Percentiles rank a stretch among this genome's conserved stretches.
These are phyloP conservation scores for Cyrtodaria siliqua DNA, from an alignment of 2,888 invertebrate genomes.

Conservation along the genomic window DNA sequence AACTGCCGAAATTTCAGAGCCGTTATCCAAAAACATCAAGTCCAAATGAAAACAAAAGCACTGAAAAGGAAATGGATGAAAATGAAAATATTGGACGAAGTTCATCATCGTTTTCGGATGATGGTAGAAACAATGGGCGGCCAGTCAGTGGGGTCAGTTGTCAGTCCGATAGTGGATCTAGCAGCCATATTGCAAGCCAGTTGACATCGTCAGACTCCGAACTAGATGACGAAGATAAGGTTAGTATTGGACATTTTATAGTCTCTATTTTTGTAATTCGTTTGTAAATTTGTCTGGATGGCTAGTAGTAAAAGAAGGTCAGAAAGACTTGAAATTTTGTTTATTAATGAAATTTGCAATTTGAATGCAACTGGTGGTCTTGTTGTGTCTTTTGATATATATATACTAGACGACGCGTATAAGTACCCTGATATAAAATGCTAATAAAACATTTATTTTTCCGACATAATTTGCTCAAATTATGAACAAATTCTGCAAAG, in stretches of 20 bases:
- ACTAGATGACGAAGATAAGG: conserved; percentile 69
- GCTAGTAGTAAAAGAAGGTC: too few relatives aligned
- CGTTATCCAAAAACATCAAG: conserved; percentile 56
- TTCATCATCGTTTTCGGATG: conserved; percentile 33
- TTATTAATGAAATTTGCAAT: too few relatives aligned
- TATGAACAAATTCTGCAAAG: too few relatives aligned
- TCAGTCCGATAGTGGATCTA: conserved; percentile 65
- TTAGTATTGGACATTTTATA: too few relatives aligned
- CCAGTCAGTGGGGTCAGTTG: conserved; percentile 67
- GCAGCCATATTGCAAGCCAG: conserved; percentile 53
- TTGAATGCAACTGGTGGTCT: too few relatives aligned
- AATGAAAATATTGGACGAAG: conserved; percentile 35
- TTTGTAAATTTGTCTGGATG: too few relatives aligned
- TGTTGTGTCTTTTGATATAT: too few relatives aligned
- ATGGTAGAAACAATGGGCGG: conserved; percentile 34
- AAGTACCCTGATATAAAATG: too few relatives aligned
- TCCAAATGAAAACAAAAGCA: conserved; percentile 41
- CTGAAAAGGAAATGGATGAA: conserved; percentile 15
- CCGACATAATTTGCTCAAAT: too few relatives aligned
- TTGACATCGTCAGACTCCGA: conserved; percentile 66
- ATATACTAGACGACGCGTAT: too few relatives aligned
- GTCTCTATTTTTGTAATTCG: conserved; percentile 14
- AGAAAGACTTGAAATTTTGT: too few relatives aligned
- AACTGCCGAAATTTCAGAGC: conserved; percentile 9
- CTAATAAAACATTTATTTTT: too few relatives aligned